phyloP scores from a whole-genome alignment of 2,888 invertebrate genomes.

The Cantharis lateralis region DNA sequence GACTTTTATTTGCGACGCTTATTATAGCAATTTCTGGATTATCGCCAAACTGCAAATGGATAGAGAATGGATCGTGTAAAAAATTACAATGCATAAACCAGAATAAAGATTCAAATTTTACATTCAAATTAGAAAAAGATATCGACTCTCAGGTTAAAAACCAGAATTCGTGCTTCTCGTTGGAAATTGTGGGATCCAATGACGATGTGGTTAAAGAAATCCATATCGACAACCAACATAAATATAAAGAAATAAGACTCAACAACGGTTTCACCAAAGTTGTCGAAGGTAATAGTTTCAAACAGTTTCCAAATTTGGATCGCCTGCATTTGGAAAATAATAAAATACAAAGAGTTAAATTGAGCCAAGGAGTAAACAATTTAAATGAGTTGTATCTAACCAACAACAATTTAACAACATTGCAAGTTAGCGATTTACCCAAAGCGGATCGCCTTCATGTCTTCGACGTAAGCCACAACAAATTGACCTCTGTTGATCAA shows the following conservation, averaged over 20 bases:
- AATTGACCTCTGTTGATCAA: neutral
- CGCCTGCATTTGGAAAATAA: neutral
- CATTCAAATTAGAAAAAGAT: neutral
- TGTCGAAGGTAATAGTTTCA: neutral
- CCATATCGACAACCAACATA: neutral
- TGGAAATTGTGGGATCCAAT: neutral
- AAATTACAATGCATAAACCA: neutral
- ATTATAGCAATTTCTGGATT: neutral
- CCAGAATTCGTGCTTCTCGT: neutral
- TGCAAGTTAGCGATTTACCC: neutral
- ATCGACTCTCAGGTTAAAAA: too few species aligned
- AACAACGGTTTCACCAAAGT: neutral
- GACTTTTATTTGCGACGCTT: neutral
- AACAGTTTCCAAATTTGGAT: neutral
- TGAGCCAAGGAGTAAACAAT: neutral
- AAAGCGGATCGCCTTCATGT: neutral
- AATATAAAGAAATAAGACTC: neutral
- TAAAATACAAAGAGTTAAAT: neutral
- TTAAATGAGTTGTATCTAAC: constrained; percentile 48
- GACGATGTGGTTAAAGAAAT: neutral
- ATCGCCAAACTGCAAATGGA: neutral
- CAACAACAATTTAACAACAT: constrained; percentile 43
- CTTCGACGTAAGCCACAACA: constrained; percentile 2
- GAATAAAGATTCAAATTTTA: neutral
- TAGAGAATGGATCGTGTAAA: neutral